A percentile compares a stretch with the other conserved stretches of the same genome.
Conservation (phyloP, 2,888 invertebrate genomes). For the Erebia palarica region DNA sequence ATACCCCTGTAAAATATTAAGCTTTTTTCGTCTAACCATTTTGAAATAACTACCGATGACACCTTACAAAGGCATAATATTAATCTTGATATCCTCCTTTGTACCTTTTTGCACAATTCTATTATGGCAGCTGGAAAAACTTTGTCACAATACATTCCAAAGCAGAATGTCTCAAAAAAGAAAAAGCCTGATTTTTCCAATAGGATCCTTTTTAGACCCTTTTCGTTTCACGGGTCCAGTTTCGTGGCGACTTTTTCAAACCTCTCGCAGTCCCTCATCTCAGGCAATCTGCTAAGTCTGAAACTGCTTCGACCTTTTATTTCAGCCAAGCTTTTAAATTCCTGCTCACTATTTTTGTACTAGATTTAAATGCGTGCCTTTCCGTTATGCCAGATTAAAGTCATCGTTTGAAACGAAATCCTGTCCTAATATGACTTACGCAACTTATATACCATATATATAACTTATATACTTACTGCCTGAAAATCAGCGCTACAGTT, state of each 20-base stretch:
- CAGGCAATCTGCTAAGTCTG: slow-evolving; percentile 1
- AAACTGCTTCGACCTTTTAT: slow-evolving; percentile 11
- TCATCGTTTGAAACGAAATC: too few species aligned
- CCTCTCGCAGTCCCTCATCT: slow-evolving; percentile 1
- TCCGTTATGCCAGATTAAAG: too few species aligned
- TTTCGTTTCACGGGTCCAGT: slow-evolving; percentile 3
- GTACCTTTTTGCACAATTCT: not conserved
- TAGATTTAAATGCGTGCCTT: not conserved
- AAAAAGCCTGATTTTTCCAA: not conserved
- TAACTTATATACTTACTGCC: too few species aligned
- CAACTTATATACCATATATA: too few species aligned
- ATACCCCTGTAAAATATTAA: too few species aligned
- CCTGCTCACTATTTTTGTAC: not conserved
- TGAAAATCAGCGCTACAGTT: too few species aligned
- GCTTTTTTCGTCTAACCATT: too few species aligned
- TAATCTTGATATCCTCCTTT: not conserved
- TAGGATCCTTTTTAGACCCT: slow-evolving; percentile 8
- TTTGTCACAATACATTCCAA: slow-evolving; percentile 1
- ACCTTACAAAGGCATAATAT: not conserved
- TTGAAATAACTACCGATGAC: too few species aligned
- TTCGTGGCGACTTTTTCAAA: slow-evolving; percentile 1
- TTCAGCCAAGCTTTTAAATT: not conserved
- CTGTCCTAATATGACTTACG: too few species aligned
- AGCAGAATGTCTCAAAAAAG: not conserved
- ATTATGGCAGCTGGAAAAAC: not conserved